Conservation (phyloP, 2,888 invertebrate genomes). For the Epinotia ramella region DNA sequence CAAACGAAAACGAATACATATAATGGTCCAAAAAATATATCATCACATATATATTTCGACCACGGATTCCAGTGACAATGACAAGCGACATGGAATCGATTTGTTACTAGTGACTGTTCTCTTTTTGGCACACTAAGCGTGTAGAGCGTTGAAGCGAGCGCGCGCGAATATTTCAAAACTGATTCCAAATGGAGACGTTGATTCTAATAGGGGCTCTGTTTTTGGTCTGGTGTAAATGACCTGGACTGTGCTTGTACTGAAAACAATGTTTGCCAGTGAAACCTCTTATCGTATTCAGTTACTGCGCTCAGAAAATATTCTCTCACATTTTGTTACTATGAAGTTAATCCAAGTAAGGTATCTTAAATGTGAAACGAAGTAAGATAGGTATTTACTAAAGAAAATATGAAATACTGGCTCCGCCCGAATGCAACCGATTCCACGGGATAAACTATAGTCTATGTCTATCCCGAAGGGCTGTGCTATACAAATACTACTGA, state of each 20-base stretch:
- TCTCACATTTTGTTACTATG: not conserved
- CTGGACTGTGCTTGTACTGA: not conserved
- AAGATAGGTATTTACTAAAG: too few relatives aligned
- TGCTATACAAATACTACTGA: too few relatives aligned
- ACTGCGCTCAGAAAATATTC: not conserved
- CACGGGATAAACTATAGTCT: too few relatives aligned
- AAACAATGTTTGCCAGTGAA: slow-evolving; percentile 4
- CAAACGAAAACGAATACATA: not conserved
- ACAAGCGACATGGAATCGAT: too few relatives aligned
- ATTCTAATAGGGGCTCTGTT: not conserved
- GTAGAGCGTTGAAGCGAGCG: too few relatives aligned
- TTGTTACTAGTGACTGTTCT: too few relatives aligned
- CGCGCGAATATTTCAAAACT: not conserved
- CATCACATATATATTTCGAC: not conserved
- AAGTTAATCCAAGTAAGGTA: not conserved
- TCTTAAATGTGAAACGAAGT: too few relatives aligned
- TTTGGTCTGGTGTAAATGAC: not conserved
- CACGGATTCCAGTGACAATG: too few relatives aligned
- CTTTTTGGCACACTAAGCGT: too few relatives aligned
- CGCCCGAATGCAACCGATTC: too few relatives aligned
- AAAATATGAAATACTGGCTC: too few relatives aligned
- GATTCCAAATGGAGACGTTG: not conserved
- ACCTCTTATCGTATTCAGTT: slow-evolving; percentile 8
- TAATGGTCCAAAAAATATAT: not conserved
- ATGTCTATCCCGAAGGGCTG: too few relatives aligned